Evolutionary conservation across 2,797 vertebrate species (phyloP).

Genomic region (Gadopsis marmoratus): DNA sequence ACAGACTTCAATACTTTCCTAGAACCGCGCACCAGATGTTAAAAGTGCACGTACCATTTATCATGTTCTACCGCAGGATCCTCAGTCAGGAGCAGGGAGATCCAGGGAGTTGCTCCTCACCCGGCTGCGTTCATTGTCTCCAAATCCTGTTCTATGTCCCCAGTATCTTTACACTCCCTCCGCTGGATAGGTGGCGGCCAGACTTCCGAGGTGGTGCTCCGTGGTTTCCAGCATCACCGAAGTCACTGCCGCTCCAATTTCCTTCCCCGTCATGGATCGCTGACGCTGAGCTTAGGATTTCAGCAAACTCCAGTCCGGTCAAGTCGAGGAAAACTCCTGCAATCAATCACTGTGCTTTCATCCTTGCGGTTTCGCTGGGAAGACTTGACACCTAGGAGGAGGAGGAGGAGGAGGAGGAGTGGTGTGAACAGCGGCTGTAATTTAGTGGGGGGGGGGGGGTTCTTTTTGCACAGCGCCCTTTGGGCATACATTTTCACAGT

Average conservation of each 20-base stretch:
- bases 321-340: conserved; percentile 73
- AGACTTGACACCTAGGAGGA: conserved; percentile 1
- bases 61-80: conserved; percentile 78
- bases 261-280: conserved; percentile 75
- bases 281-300: conserved; percentile 74
- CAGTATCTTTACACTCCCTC: conserved; percentile 25
- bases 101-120: conserved; percentile 48
- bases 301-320: conserved; percentile 76
- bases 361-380: conserved; percentile 76
- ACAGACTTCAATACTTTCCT: not conserved
- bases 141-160: conserved; percentile 6
- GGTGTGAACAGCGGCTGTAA: not conserved
- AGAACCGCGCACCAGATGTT: conserved; percentile 10
- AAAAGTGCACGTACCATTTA: conserved; percentile 82
- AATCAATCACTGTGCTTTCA: conserved; percentile 73
- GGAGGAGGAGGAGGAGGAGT: conserved; percentile 13
- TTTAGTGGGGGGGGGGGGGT: not conserved
- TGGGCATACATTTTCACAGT: not conserved
- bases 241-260: conserved; percentile 66
- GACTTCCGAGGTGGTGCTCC: conserved; percentile 54
- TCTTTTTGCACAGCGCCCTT: not conserved
- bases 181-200: conserved; percentile 34
- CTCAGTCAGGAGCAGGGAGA: conserved; percentile 57
- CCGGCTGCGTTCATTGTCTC: conserved; percentile 50
- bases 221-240: conserved; percentile 70